phyloP scores from a whole-genome alignment of 2,797 vertebrate genomes.

The Hoplostethus mediterraneus region DNA sequence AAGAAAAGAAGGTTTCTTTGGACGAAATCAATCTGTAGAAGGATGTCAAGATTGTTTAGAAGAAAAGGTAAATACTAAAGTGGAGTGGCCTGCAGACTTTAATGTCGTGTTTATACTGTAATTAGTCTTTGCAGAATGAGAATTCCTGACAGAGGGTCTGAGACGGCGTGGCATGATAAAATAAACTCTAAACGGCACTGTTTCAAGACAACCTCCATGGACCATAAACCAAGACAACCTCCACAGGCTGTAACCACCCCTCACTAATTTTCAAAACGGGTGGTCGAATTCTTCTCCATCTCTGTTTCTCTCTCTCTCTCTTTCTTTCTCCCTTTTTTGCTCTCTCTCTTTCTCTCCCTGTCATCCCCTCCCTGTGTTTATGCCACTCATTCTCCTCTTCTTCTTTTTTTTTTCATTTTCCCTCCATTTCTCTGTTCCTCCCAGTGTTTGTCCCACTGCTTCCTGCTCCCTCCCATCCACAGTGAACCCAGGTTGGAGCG shows the following conservation, averaged over 20 bases:
- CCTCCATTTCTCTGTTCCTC: slow-evolving; percentile 44
- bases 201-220: slow-evolving; percentile 85
- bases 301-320: slow-evolving; percentile 47
- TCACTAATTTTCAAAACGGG: slow-evolving; percentile 82
- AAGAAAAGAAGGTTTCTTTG: slow-evolving; percentile 66
- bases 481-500: slow-evolving; percentile 82
- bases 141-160: slow-evolving; percentile 83
- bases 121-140: slow-evolving; percentile 86
- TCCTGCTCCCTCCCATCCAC: slow-evolving; percentile 87
- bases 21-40: slow-evolving; percentile 78
- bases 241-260: slow-evolving; percentile 80
- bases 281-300: slow-evolving; percentile 72
- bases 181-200: slow-evolving; percentile 85
- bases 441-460: slow-evolving; percentile 60
- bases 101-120: slow-evolving; percentile 85
- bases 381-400: slow-evolving; percentile 18
- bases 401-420: slow-evolving; percentile 44
- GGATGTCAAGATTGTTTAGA: slow-evolving; percentile 83
- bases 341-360: slow-evolving; percentile 25
- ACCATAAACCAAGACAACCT: slow-evolving; percentile 81
- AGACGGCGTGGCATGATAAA: slow-evolving; percentile 79
- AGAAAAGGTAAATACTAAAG: slow-evolving; percentile 83
- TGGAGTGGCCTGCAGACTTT: slow-evolving; percentile 78
- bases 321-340: slow-evolving; percentile 29
- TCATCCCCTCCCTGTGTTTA: slow-evolving; percentile 53